Conservation (phyloP, 1,140 invertebrate species). For the Drosophila punjabiensis region DNA sequence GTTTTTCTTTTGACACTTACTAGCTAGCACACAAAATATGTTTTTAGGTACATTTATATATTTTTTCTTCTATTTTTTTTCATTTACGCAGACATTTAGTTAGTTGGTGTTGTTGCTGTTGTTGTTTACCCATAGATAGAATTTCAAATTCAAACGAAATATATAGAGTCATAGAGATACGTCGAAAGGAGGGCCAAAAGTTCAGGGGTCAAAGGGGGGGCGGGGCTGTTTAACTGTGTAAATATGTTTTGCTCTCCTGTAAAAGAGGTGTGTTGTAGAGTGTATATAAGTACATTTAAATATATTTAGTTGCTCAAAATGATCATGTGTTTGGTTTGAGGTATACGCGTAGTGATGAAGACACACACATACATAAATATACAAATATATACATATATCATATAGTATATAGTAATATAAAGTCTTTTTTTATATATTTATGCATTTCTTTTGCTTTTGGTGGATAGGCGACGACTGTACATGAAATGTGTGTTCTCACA, state of each 20-base stretch:
- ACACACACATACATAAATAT: slow-evolving; percentile 85
- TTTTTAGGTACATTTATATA: slow-evolving; percentile 83
- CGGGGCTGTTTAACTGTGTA: slow-evolving; percentile 51
- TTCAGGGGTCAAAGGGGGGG: slow-evolving; percentile 15
- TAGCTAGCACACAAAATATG: slow-evolving; percentile 84
- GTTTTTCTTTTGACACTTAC: slow-evolving; percentile 76
- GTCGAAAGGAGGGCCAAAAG: slow-evolving; percentile 50
- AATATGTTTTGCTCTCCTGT: slow-evolving; percentile 59
- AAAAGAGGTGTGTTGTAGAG: slow-evolving; percentile 72
- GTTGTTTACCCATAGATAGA: slow-evolving; percentile 60
- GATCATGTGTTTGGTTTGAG: slow-evolving; percentile 82
- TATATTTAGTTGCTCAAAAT: slow-evolving; percentile 79
- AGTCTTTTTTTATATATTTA: slow-evolving; percentile 43
- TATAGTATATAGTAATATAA: slow-evolving; percentile 59
- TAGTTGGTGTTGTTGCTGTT: slow-evolving; percentile 14
- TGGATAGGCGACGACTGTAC: slow-evolving; percentile 48
- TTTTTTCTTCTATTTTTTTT: slow-evolving; percentile 56
- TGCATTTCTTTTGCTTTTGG: slow-evolving; percentile 26
- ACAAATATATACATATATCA: slow-evolving; percentile 64
- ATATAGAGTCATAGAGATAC: slow-evolving; percentile 34
- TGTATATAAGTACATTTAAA: slow-evolving; percentile 83
- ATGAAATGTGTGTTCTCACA: slow-evolving; percentile 52
- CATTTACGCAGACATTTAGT: slow-evolving; percentile 78
- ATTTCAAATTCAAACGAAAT: slow-evolving; percentile 61
- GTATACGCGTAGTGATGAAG: slow-evolving; percentile 85